Percentiles rank a stretch among this genome's conserved stretches.
Conservation (phyloP, 2,797 vertebrate species). For the Silurus lanzhouensis region DNA sequence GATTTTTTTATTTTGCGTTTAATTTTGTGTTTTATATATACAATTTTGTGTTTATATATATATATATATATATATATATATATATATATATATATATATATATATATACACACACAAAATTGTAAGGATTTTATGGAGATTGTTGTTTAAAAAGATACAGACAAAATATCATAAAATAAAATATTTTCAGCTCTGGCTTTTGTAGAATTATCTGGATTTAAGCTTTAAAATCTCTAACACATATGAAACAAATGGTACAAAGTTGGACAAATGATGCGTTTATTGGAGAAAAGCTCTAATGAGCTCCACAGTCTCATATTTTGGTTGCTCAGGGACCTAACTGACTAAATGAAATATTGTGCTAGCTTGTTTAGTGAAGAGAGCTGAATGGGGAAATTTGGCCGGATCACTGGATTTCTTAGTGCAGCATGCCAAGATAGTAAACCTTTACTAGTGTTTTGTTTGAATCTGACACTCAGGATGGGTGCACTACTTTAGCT, state of each 20-base stretch:
- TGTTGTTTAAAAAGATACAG: too few relatives aligned
- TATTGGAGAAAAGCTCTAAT: background rate
- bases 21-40: too few relatives aligned
- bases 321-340: background rate
- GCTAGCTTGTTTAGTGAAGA: background rate
- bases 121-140: too few relatives aligned
- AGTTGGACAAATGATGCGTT: background rate
- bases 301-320: background rate
- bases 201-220: background rate
- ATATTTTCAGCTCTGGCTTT: too few relatives aligned
- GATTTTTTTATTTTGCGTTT: too few relatives aligned
- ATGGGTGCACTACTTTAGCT: background rate
- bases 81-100: too few relatives aligned
- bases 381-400: background rate
- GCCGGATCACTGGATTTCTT: background rate
- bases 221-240: background rate
- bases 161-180: too few relatives aligned
- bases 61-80: too few relatives aligned
- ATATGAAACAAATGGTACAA: background rate
- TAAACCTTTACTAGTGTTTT: background rate
- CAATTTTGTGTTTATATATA: too few relatives aligned
- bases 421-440: too few relatives aligned
- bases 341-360: background rate
- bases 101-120: too few relatives aligned
- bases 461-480: background rate